phyloP scores from a whole-genome alignment of 2,797 vertebrate species.

The Melanogrammus aeglefinus region DNA sequence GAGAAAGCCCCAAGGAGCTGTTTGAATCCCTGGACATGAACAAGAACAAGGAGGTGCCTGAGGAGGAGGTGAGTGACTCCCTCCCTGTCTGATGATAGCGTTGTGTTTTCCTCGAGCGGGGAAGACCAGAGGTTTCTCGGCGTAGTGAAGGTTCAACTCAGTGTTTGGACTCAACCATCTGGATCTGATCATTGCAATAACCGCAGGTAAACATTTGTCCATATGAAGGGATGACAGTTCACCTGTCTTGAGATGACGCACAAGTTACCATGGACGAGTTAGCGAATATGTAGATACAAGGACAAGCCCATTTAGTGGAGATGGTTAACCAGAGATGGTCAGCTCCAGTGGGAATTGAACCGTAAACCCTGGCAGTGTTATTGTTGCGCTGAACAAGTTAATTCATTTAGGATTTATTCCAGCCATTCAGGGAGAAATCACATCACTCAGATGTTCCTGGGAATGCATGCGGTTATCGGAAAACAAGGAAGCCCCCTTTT shows the following conservation, averaged over 20 bases:
- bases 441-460: not conserved
- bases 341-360: not conserved
- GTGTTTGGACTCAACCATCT: not conserved
- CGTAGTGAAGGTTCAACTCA: not conserved
- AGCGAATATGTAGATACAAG: not conserved
- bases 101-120: not conserved
- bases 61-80: slow-evolving; percentile 77
- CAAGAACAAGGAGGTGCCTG: slow-evolving; percentile 80
- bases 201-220: not conserved
- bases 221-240: not conserved
- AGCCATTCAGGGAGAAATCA: not conserved
- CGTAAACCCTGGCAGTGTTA: not conserved
- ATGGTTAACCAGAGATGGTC: not conserved
- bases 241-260: not conserved
- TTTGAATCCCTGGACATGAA: slow-evolving; percentile 84
- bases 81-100: not conserved
- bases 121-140: not conserved
- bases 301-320: not conserved
- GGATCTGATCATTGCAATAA: not conserved
- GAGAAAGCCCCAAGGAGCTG: slow-evolving; percentile 76
- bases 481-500: not conserved
- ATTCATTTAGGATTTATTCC: not conserved
- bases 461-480: no score
- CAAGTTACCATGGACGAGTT: not conserved
- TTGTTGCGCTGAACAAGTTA: not conserved